phyloP scores from a whole-genome alignment of 2,113 vertebrate species.

The Perca fluviatilis region DNA sequence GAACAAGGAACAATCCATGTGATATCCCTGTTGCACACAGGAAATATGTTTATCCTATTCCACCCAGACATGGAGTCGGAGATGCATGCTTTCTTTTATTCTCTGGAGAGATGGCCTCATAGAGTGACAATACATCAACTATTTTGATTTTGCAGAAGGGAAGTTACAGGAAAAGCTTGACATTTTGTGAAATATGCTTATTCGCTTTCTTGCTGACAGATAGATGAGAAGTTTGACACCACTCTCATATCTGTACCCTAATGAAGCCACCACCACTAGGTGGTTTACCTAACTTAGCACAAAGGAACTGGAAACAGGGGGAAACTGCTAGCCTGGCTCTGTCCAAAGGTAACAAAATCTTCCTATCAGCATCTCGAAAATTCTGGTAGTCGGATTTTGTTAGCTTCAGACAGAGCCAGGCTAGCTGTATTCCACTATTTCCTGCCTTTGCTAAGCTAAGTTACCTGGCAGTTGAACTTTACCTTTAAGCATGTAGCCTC shows the following conservation, averaged over 20 bases:
- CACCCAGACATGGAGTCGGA: neutral
- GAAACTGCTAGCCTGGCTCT: neutral
- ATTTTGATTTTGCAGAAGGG: neutral
- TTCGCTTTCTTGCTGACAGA: neutral
- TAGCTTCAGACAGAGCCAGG: neutral
- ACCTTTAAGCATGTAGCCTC: neutral
- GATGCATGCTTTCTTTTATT: slow-evolving; percentile 13
- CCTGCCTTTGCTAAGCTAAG: slow-evolving; percentile 19
- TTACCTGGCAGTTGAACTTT: neutral
- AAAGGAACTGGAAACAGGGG: neutral
- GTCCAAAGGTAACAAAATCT: neutral
- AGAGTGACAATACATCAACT: neutral
- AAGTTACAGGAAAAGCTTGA: neutral
- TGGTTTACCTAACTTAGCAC: neutral
- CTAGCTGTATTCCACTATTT: neutral
- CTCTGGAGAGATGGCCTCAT: neutral
- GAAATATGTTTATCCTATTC: slow-evolving; percentile 12
- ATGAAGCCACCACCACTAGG: neutral
- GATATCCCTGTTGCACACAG: slow-evolving; percentile 36
- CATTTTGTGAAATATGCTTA: slow-evolving; percentile 1
- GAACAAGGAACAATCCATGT: slow-evolving; percentile 16
- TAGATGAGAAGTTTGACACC: neutral
- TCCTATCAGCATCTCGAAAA: neutral
- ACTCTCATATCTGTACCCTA: neutral
- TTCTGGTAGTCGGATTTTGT: neutral